Percentiles rank a stretch among this genome's conserved stretches.
phyloP scores from a whole-genome alignment of 2,113 vertebrate species.

The Entelurus aequoreus region DNA sequence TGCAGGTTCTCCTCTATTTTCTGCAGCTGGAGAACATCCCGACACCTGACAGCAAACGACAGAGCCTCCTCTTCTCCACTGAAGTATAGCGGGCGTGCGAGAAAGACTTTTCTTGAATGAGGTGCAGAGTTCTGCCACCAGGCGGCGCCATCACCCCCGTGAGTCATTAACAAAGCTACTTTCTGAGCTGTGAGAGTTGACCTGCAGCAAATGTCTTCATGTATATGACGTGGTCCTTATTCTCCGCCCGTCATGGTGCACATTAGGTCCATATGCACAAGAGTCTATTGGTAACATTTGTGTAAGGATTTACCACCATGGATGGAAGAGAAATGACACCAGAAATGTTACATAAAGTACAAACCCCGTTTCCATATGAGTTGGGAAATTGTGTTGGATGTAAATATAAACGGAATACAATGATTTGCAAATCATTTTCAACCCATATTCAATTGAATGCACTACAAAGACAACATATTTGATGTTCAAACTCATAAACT shows the following conservation, averaged over 20 bases:
- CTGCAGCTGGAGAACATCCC: slow-evolving; percentile 94
- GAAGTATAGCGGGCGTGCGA: slow-evolving; percentile 78
- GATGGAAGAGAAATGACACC: slow-evolving; percentile 6
- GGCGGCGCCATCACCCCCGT: slow-evolving; percentile 32
- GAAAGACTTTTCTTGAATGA: background rate
- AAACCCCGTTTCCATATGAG: no score
- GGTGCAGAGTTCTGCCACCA: slow-evolving; percentile 39
- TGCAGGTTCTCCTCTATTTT: slow-evolving; percentile 96
- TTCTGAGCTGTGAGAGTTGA: slow-evolving; percentile 8
- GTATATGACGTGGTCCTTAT: background rate
- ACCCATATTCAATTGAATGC: no score
- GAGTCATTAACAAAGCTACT: slow-evolving; percentile 23
- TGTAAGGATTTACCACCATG: slow-evolving; percentile 11
- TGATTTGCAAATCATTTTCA: no score
- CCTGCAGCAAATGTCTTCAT: slow-evolving; percentile 37
- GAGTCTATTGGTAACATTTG: slow-evolving; percentile 19
- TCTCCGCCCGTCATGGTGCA: slow-evolving; percentile 25
- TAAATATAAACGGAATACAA: no score
- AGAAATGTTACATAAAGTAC: background rate
- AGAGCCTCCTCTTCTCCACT: slow-evolving; percentile 94
- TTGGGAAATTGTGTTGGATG: no score
- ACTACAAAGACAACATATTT: no score
- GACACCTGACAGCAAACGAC: slow-evolving; percentile 93
- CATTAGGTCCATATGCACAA: slow-evolving; percentile 20
- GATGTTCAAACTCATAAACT: no score